phyloP scores from a whole-genome alignment of 2,888 invertebrate genomes.

The Cataglyphis altisquamis region DNA sequence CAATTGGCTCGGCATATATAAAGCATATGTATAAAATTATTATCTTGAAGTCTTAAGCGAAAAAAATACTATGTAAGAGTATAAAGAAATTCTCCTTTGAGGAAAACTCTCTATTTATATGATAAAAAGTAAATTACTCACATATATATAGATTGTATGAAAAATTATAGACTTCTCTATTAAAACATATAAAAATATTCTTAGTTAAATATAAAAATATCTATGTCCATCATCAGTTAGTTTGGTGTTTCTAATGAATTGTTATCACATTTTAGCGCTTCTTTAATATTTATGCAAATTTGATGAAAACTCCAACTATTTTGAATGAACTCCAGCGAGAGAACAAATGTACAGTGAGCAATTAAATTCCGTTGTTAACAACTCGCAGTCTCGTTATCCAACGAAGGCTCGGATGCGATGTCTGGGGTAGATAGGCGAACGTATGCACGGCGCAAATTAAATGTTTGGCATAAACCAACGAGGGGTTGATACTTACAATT shows the following conservation, averaged over 20 bases:
- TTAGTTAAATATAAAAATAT: not conserved
- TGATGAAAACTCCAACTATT: constrained; percentile 11
- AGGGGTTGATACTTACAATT: constrained; percentile 58
- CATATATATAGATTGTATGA: not conserved
- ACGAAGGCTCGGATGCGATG: constrained; percentile 68
- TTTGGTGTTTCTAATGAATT: not conserved
- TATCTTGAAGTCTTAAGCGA: not conserved
- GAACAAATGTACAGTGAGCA: constrained; percentile 55
- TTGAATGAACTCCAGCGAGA: constrained; percentile 38
- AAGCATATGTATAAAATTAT: not conserved
- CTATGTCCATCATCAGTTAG: not conserved
- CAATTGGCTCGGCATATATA: not conserved
- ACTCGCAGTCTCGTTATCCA: constrained; percentile 74
- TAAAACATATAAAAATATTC: not conserved
- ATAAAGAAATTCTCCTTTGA: not conserved
- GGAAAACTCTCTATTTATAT: not conserved
- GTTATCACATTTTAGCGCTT: not conserved
- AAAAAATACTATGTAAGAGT: not conserved
- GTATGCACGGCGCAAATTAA: constrained; percentile 71
- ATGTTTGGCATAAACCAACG: constrained; percentile 67
- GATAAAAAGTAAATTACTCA: not conserved
- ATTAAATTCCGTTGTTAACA: constrained; percentile 64
- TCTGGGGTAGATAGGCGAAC: constrained; percentile 78
- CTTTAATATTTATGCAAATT: constrained; percentile 37
- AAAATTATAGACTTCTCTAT: not conserved